Conservation (phyloP, 2,888 invertebrate species). For the Apamea sordens region DNA sequence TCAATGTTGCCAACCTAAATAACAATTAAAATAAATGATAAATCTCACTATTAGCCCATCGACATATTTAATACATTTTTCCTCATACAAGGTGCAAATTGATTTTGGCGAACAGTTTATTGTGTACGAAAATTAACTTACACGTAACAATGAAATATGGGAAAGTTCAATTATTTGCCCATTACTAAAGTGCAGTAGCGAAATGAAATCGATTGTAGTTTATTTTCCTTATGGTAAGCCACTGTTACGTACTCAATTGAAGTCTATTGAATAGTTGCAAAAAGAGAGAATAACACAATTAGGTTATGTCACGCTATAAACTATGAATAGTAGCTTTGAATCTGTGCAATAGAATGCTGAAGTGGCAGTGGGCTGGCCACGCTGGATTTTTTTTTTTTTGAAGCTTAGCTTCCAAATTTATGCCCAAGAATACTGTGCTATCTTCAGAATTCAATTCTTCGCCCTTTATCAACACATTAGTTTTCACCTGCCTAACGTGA, state of each 20-base stretch:
- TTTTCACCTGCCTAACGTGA: too few relatives aligned
- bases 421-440: too few relatives aligned
- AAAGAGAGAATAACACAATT: slow-evolving; percentile 3
- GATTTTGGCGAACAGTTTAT: not conserved
- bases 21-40: not conserved
- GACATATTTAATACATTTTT: not conserved
- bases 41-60: not conserved
- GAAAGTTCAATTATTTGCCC: slow-evolving; percentile 25
- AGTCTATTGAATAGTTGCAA: slow-evolving; percentile 12
- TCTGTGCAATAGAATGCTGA: too few relatives aligned
- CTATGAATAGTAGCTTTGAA: not conserved
- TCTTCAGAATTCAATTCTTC: too few relatives aligned
- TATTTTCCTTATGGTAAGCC: slow-evolving; percentile 5
- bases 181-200: slow-evolving; percentile 19
- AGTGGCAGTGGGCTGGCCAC: too few relatives aligned
- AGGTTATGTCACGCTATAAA: slow-evolving; percentile 22
- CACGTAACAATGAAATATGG: not conserved
- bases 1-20: not conserved
- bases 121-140: slow-evolving; percentile 19
- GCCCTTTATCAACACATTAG: too few relatives aligned
- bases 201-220: slow-evolving; percentile 15
- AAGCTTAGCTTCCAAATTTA: too few relatives aligned
- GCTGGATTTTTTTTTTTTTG: too few relatives aligned
- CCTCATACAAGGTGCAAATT: not conserved
- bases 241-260: slow-evolving; percentile 22